Evolutionary conservation across 2,888 invertebrate species (phyloP), one percentile per base, ranked within the genome.

Genomic region (Hecatera dysodea): DNA sequence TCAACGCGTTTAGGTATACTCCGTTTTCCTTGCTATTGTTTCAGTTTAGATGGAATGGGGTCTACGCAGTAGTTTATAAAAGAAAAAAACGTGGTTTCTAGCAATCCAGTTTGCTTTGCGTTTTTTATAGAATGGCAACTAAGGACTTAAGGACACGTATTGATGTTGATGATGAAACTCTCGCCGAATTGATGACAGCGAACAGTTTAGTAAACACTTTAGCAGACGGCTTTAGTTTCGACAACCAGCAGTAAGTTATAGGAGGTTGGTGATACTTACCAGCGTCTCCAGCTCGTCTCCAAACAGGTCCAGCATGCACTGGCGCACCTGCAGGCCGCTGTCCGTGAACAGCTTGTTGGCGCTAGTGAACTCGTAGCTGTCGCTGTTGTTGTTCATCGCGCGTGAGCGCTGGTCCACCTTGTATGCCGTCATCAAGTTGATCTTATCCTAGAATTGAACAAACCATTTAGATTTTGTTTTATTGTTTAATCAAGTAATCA

Each of bases 331-430:
- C 67, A 97, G 93, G 3, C 93, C 91, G 5, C 96, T 90, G 64
- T 97, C 97, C 6, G 98, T 97, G 93, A 97, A 98, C 80, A 98
- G 95, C 82, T 97, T 97, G 93, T 98, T 98, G 33, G 98, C 98
- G 72, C 97, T 97, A 7, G 96, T 96, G 89, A 98, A 98, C 90
- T 98, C 97, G 86, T 98, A 97, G 78, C 96, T 96, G 3, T 96
- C 96, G 19, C 97, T 96, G 75, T 96, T 94, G 68, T 96, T 94
- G 78, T 97, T 96, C 11, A 91, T 87, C 2, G 86, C 78, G 0
- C 97, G 96, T 6, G 95, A 89, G n/a, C 96, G 93, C 89, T 97
- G 97, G 92, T 98, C 98, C 81, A 97, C 93, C 81, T 97, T 97
- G 93, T 98, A 98, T 5, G 97, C 97, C 68, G 97, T 96, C 92